phyloP scores from a whole-genome alignment of 2,888 invertebrate species.

The Drosophila ustulata region DNA sequence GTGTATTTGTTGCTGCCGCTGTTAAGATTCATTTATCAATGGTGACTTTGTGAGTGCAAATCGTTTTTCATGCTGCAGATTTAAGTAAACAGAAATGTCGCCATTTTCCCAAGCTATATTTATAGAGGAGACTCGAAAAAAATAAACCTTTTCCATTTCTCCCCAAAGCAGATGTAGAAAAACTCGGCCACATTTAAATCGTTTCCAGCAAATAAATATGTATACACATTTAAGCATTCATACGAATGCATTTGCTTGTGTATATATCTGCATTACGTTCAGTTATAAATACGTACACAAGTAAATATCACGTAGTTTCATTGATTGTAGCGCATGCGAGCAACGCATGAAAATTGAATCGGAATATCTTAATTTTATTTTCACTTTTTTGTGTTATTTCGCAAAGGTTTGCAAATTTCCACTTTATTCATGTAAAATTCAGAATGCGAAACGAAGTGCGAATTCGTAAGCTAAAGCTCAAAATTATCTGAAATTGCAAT shows the following conservation, averaged over 20 bases:
- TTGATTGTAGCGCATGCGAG: not conserved
- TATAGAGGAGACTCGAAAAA: constrained; percentile 19
- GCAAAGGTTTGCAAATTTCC: not conserved
- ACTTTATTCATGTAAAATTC: constrained; percentile 14
- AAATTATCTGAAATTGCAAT: constrained; percentile 6
- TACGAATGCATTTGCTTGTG: not conserved
- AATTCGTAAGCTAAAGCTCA: constrained; percentile 17
- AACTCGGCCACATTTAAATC: constrained; percentile 51
- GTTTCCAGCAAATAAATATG: constrained; percentile 45
- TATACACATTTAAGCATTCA: not conserved
- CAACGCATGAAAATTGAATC: constrained; percentile 3
- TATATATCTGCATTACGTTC: not conserved
- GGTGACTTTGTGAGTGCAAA: constrained; percentile 49
- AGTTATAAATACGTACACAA: not conserved
- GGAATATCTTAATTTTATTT: constrained; percentile 5
- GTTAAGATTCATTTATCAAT: constrained; percentile 64
- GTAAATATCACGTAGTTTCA: not conserved
- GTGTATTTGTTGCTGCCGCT: constrained; percentile 16
- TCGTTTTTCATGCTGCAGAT: constrained; percentile 65
- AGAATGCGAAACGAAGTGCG: constrained; percentile 10
- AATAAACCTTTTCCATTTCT: constrained; percentile 31
- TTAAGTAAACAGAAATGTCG: constrained; percentile 68
- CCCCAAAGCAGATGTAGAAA: constrained; percentile 36
- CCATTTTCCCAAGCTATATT: constrained; percentile 46
- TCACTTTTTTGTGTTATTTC: not conserved